Evolutionary conservation across 2,797 vertebrate species (phyloP), one percentile per base, ranked within the genome.

Genomic region (Malacoctenus gilli): DNA sequence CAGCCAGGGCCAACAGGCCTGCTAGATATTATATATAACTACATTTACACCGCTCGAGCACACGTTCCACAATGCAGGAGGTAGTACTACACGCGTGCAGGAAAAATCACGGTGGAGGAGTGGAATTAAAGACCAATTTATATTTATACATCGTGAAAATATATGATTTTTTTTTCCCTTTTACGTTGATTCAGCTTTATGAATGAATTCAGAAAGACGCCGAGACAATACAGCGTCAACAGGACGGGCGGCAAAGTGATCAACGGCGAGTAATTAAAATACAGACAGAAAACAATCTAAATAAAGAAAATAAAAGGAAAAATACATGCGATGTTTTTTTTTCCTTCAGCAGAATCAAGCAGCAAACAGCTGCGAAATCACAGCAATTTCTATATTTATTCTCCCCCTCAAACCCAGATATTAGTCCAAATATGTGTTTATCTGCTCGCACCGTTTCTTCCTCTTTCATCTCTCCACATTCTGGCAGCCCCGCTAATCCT

Each of bases 1-100:
- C 72, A 71, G 84, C 72, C 77, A 21, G 68, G 83, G 84, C 86
- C 86, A 86, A 85, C 78, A 76, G 81, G 82, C 81, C 84, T 77
- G 63, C 59, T 67, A 58, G 58, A 78, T 76, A 73, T 79, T 65
- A 70, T 53, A 72, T 68, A 76, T 47, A 74, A 73, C 59, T 73
- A 41, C 63, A 67, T 72, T 57, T 77, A 64, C 10, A 48, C 42
- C 25, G 58, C 25, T 25, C 13, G 38, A 70, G 55, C 50, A 57
- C 50, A 65, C 44, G 15, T 13, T 31, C 52, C 47, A 62, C 44
- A 73, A 64, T 51, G 59, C 69, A 50, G 35, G 25, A 59, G 56
- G 53, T 30, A 54, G 14, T 19, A 41, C 57, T 57, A 1, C 46
- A 63, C 42, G 50, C 58, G 67, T 20, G 41, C 13, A 46, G 4